Evolutionary conservation across 1,140 invertebrate genomes (phyloP), one percentile per base, ranked within the genome.

Genomic region (Rhynchophorus ferrugineus): DNA sequence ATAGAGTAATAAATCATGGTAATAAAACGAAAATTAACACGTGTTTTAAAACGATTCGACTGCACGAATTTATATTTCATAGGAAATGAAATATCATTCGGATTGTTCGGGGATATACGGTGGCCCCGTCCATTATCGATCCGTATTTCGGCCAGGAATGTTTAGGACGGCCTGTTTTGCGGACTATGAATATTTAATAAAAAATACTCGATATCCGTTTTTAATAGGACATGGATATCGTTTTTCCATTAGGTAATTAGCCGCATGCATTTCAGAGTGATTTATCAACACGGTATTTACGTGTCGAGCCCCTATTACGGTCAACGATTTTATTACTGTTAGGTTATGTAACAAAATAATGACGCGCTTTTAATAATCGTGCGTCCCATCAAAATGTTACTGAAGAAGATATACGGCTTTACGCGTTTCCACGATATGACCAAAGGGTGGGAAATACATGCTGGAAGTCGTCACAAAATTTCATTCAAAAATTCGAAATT

Each of bases 231-330:
- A 29, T 43, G 37, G 38, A 54, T 54, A 54, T 54, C 18, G 52
- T 38, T 54, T 54, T 54, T 54, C 52, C 52, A 54, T 54, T 54
- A 54, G 38, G 52, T 54, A 54, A 54, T 54, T 54, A 54, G 52
- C 52, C 46, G 37, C 52, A 49, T 54, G 52, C 47, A 54, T 54
- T 54, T 54, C 42, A 54, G 48, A 54, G 52, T 54, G 52, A 54
- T 54, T 54, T 54, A 54, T 45, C 52, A 49, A 54, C 38, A 43
- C 37, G 44, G 48, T 54, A 54, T 54, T 54, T 54, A 34, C 52
- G 38, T 54, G 52, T 54, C 48, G 22, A 37, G 24, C 42, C 20
- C 44, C 44, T 54, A 47, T 48, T 54, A 54, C 38, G 19, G 29
- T 39, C 52, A 41, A 44, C 52, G 43, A 34, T 48, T 48, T 47